Evolutionary conservation across 1,140 invertebrate genomes (phyloP).

Genomic region (Aphis craccivora): DNA sequence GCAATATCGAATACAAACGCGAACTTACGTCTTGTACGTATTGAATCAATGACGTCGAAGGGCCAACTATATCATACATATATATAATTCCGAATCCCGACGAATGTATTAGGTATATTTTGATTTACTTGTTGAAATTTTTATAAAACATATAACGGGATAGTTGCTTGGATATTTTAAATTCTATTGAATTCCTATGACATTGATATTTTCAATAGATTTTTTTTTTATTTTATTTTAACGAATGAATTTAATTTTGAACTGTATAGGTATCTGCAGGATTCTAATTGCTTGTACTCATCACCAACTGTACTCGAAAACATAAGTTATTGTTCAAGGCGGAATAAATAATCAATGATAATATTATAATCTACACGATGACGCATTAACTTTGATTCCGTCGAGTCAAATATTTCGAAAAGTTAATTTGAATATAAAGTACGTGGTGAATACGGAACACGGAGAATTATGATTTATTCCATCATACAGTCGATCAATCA

Average conservation of each 20-base stretch:
- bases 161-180: not conserved
- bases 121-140: not conserved
- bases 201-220: not conserved
- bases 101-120: not conserved
- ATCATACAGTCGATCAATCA: not conserved
- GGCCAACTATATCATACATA: not conserved
- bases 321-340: not conserved
- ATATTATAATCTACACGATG: not conserved
- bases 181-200: not conserved
- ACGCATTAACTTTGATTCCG: not conserved
- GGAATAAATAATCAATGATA: not conserved
- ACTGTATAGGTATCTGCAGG: not conserved
- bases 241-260: not conserved
- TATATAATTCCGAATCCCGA: not conserved
- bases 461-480: not conserved
- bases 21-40: not conserved
- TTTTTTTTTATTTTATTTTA: not conserved
- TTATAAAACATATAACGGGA: not conserved
- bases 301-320: not conserved
- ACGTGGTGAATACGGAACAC: slow-evolving; percentile 8
- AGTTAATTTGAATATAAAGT: not conserved
- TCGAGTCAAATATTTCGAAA: not conserved
- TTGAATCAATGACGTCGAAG: not conserved
- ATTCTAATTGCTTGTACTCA: not conserved
- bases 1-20: not conserved